phyloP scores from a whole-genome alignment of 2,113 vertebrate genomes.

The Paralichthys olivaceus region DNA sequence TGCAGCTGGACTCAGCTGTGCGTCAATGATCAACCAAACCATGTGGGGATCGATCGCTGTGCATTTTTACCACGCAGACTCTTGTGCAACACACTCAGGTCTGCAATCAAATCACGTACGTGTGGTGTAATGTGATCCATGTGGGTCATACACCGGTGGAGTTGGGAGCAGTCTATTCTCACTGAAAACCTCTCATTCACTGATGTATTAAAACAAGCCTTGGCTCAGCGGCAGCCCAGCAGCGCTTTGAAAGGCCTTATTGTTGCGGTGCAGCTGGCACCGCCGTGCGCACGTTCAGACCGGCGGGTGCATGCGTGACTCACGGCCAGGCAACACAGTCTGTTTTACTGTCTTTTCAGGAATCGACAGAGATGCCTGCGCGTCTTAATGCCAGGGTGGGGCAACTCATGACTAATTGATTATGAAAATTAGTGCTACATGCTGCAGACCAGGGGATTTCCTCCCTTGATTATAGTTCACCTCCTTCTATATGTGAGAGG shows the following conservation, averaged over 20 bases:
- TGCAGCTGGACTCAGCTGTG: slow-evolving; percentile 49
- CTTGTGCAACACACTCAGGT: slow-evolving; percentile 1
- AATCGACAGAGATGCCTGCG: slow-evolving; percentile 2
- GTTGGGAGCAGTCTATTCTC: slow-evolving; percentile 55
- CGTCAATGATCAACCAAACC: slow-evolving; percentile 1
- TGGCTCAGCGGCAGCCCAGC: slow-evolving; percentile 50
- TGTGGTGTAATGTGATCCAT: not conserved
- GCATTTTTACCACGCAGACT: not conserved
- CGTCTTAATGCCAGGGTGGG: slow-evolving; percentile 50
- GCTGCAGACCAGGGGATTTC: not conserved
- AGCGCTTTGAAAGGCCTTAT: slow-evolving; percentile 70
- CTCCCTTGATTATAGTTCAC: not conserved
- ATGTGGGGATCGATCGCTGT: slow-evolving; percentile 10
- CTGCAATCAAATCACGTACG: not conserved
- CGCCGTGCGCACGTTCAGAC: slow-evolving; percentile 33
- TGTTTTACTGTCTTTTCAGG: not conserved
- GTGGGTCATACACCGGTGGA: not conserved
- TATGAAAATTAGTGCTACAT: slow-evolving; percentile 14
- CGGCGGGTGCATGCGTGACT: slow-evolving; percentile 48
- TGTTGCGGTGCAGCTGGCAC: slow-evolving; percentile 74
- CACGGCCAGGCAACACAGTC: slow-evolving; percentile 8
- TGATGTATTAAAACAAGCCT: slow-evolving; percentile 10
- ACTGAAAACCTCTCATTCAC: slow-evolving; percentile 29
- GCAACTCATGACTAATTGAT: slow-evolving; percentile 70
- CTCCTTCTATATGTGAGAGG: not conserved